phyloP scores from a whole-genome alignment of 2,888 invertebrate species.

The Acanthosepion pharaonis region DNA sequence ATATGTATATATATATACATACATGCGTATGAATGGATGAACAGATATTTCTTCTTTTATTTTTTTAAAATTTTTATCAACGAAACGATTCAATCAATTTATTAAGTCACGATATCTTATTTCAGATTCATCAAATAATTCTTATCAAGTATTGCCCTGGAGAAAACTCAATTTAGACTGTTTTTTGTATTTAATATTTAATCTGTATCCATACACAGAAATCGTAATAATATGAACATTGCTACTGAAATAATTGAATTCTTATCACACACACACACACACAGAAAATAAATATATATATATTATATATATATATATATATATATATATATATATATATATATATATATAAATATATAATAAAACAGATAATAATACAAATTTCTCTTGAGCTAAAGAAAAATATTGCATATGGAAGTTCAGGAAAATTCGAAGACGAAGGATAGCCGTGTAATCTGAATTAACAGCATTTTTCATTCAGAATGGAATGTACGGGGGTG shows the following conservation, averaged over 20 bases:
- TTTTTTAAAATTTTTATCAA: neutral
- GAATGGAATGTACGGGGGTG: too few relatives aligned
- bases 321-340: too few relatives aligned
- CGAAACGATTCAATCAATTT: neutral
- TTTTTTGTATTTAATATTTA: neutral
- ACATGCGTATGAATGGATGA: neutral
- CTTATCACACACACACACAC: too few relatives aligned
- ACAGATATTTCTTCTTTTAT: neutral
- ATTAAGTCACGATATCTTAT: conserved; percentile 33
- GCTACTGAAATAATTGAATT: neutral
- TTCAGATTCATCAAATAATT: conserved; percentile 22
- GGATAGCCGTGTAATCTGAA: neutral
- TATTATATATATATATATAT: too few relatives aligned
- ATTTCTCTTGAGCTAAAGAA: neutral
- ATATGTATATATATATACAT: neutral
- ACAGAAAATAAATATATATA: neutral
- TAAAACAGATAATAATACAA: neutral
- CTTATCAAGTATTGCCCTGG: neutral
- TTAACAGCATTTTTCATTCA: neutral
- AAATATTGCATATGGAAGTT: neutral
- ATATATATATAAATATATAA: neutral
- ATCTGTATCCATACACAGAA: neutral
- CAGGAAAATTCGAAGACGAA: neutral
- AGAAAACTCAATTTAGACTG: neutral
- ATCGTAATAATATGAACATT: neutral